Percentiles rank a stretch among this genome's conserved stretches.
phyloP scores from a whole-genome alignment of 2,113 vertebrate species.

The Tricholaema leucomelas region DNA sequence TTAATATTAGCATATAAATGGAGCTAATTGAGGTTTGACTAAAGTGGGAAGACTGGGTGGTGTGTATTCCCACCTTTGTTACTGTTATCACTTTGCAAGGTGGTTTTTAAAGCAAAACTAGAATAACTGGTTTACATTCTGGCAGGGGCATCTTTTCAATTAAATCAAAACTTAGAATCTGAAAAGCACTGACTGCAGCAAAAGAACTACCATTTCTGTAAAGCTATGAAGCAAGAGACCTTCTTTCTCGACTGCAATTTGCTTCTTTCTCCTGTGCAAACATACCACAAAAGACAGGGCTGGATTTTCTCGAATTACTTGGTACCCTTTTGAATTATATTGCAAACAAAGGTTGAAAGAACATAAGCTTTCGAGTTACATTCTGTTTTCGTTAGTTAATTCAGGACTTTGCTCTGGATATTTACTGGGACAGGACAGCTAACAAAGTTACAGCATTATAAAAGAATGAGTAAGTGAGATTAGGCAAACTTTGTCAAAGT shows the following conservation, averaged over 20 bases:
- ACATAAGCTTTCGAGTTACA: background rate
- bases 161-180: background rate
- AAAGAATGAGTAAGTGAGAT: background rate
- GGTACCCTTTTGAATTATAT: background rate
- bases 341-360: background rate
- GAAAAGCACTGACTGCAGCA: background rate
- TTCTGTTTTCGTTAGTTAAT: background rate
- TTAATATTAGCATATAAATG: background rate
- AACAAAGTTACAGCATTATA: background rate
- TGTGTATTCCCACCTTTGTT: slow-evolving; percentile 56
- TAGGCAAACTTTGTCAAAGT: background rate
- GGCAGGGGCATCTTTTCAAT: background rate
- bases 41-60: slow-evolving; percentile 18
- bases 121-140: slow-evolving; percentile 32
- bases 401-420: background rate
- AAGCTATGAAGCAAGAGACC: background rate
- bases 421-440: background rate
- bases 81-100: background rate
- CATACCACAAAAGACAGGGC: background rate
- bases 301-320: background rate
- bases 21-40: background rate
- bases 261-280: background rate
- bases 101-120: background rate
- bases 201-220: background rate
- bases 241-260: background rate